phyloP scores from a whole-genome alignment of 2,113 vertebrate genomes.

The Vombatus ursinus region DNA sequence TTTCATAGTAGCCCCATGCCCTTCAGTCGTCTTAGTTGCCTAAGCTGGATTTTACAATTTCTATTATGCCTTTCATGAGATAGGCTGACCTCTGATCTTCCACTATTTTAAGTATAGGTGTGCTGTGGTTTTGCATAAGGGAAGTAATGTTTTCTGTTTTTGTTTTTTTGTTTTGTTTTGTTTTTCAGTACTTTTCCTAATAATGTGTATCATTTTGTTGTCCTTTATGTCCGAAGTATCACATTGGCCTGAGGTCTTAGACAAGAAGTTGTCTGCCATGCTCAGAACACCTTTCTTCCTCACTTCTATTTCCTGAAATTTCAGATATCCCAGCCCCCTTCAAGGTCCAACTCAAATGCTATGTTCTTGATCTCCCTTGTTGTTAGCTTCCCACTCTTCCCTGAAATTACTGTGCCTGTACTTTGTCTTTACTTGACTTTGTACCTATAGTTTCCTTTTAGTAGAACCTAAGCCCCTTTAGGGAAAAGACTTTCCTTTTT shows the following conservation, averaged over 20 bases:
- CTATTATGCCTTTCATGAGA: not conserved
- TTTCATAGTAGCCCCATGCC: not conserved
- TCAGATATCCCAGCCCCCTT: not conserved
- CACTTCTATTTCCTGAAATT: not conserved
- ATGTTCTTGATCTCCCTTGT: not conserved
- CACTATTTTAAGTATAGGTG: not conserved
- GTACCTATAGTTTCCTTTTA: not conserved
- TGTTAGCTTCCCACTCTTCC: not conserved
- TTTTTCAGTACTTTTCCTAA: conserved; percentile 12
- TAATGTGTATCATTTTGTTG: not conserved
- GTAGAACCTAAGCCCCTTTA: not conserved
- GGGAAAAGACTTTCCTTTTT: not conserved
- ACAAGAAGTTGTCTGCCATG: not conserved
- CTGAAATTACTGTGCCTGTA: not conserved
- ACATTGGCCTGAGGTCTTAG: not conserved
- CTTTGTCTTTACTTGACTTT: not conserved
- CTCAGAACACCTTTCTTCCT: not conserved
- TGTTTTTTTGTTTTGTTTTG: not conserved
- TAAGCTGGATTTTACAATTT: not conserved
- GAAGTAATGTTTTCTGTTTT: not conserved
- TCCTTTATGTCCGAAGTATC: not conserved
- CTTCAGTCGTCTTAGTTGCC: not conserved
- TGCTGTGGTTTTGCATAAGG: not conserved
- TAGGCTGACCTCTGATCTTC: not conserved
- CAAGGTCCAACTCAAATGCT: not conserved